phyloP scores from a whole-genome alignment of 2,797 vertebrate species.

The Cichlasoma orientale region DNA sequence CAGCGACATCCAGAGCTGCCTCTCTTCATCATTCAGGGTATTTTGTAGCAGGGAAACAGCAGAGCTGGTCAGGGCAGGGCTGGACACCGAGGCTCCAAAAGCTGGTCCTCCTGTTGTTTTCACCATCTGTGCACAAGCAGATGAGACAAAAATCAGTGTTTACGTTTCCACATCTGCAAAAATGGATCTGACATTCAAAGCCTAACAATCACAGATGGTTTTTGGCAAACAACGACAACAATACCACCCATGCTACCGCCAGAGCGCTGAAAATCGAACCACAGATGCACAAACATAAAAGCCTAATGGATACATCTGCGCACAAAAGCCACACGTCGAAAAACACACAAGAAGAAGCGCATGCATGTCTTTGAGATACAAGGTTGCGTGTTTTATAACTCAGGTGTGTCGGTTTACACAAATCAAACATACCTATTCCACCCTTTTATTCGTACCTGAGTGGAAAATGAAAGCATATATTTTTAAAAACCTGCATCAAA shows the following conservation, averaged over 20 bases:
- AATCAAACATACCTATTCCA: slow-evolving; percentile 41
- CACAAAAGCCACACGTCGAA: background rate
- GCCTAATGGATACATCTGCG: background rate
- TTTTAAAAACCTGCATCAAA: background rate
- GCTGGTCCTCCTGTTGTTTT: slow-evolving; percentile 83
- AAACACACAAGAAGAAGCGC: background rate
- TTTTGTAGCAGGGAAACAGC: slow-evolving; percentile 83
- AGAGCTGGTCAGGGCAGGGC: slow-evolving; percentile 83
- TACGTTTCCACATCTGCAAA: background rate
- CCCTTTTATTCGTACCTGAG: slow-evolving; percentile 8
- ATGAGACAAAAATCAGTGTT: background rate
- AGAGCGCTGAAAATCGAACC: background rate
- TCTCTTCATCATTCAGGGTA: slow-evolving; percentile 79
- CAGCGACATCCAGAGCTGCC: slow-evolving; percentile 84
- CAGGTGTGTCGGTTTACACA: slow-evolving; percentile 45
- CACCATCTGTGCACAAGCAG: slow-evolving; percentile 80
- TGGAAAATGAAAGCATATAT: background rate
- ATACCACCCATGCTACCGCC: background rate
- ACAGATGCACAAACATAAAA: background rate
- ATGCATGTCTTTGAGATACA: background rate
- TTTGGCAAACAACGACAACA: background rate
- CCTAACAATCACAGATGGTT: background rate
- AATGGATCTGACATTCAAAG: background rate
- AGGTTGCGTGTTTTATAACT: slow-evolving; percentile 13
- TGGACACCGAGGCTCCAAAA: slow-evolving; percentile 77